phyloP scores from a whole-genome alignment of 2,113 vertebrate species.

The Chunga burmeisteri region DNA sequence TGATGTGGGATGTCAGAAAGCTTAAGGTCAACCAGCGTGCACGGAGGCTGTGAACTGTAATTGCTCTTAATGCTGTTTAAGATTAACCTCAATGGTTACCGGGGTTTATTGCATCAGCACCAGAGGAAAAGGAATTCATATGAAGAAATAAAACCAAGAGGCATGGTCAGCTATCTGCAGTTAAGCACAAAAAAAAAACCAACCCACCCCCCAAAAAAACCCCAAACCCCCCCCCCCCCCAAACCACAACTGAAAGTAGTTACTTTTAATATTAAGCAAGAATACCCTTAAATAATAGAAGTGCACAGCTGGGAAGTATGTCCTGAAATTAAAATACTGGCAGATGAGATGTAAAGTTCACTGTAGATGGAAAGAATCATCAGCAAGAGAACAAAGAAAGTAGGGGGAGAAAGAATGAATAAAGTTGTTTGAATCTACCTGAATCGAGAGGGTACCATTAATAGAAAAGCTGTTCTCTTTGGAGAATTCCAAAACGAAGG shows the following conservation, averaged over 20 bases:
- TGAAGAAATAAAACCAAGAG: conserved; percentile 35
- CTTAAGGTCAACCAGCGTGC: conserved; percentile 53
- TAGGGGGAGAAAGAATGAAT: background rate
- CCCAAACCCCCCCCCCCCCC: too few species aligned
- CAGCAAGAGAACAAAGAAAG: background rate
- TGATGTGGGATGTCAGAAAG: conserved; percentile 20
- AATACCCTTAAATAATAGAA: background rate
- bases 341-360: background rate
- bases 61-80: conserved; percentile 57
- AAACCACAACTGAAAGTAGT: background rate
- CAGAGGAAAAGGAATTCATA: conserved; percentile 30
- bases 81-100: conserved; percentile 54
- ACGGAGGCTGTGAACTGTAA: conserved; percentile 54
- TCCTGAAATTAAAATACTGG: background rate
- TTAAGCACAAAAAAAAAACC: too few species aligned
- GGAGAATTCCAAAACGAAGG: background rate
- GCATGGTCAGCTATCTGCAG: background rate
- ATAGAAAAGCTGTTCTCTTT: background rate
- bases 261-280: background rate
- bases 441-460: background rate
- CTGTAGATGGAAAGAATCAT: background rate
- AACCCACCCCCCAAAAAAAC: too few species aligned
- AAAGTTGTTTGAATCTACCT: background rate
- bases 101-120: conserved; percentile 54
- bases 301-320: background rate